Evolutionary conservation across 2,888 invertebrate genomes (phyloP), one percentile per base, ranked within the genome.

Genomic region (Choreutis nemorana): DNA sequence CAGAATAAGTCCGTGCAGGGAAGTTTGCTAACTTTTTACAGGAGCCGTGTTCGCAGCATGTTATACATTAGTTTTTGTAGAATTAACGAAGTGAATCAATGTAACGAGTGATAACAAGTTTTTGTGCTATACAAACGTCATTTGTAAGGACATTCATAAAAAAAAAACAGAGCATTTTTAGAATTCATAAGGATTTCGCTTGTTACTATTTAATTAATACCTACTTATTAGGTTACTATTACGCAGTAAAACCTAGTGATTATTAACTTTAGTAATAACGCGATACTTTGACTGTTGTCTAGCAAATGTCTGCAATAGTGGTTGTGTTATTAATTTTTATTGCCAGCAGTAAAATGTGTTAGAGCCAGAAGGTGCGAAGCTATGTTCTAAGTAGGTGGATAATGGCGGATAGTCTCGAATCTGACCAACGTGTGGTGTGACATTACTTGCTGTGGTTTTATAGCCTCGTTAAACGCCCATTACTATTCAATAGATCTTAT

Each of bases 401-500:
- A n/a, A n/a, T n/a, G n/a, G n/a, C n/a, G n/a, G n/a, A n/a, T n/a
- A n/a, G n/a, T n/a, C n/a, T n/a, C n/a, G n/a, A n/a, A n/a, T n/a
- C n/a, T n/a, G n/a, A n/a, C n/a, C n/a, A n/a, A n/a, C n/a, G n/a
- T n/a, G n/a, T n/a, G n/a, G n/a, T n/a, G n/a, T 26, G 32, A 32
- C 28, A 31, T 21, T 26, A 23, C 55, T 55, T 62, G 62, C 63
- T 56, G 55, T 57, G 51, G 46, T 51, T 72, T 70, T 66, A 71
- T 62, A 44, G 51, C 39, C 34, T 50, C 44, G 61, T 71, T 70
- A 70, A 67, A 50, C 40, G 49, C 45, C 54, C 49, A 60, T 66
- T 63, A 63, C 59, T 50, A 66, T 71, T 66, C 64, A 66, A 60
- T 56, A 50, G 53, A 56, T 62, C 55, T 65, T 59, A 65, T 64